phyloP scores from a whole-genome alignment of 37 sponge, comb jelly and placozoan species.

The Cladorhizidae sp. region DNA sequence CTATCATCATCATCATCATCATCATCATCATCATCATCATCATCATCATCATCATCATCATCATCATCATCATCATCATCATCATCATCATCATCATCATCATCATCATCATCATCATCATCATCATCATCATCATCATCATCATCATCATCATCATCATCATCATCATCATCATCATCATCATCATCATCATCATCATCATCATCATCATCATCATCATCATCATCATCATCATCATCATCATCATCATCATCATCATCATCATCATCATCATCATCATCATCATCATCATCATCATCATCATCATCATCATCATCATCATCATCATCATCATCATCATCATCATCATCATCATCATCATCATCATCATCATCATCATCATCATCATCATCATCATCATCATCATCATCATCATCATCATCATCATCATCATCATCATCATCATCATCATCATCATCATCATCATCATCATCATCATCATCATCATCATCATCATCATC shows the following conservation, averaged over 20 bases:
- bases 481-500: neutral
- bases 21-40: conserved; percentile 4
- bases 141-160: conserved; percentile 2
- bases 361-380: conserved; percentile 2
- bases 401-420: neutral
- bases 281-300: conserved; percentile 2
- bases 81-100: neutral
- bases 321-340: conserved; percentile 4
- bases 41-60: conserved; percentile 4
- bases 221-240: conserved; percentile 2
- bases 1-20: too few species aligned
- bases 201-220: conserved; percentile 2
- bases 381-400: neutral
- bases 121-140: conserved; percentile 2
- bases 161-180: conserved; percentile 2
- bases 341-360: conserved; percentile 2
- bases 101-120: conserved; percentile 4
- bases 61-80: conserved; percentile 4
- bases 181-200: neutral
- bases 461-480: conserved; percentile 2
- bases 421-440: conserved; percentile 4
- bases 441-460: neutral
- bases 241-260: conserved; percentile 2
- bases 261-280: neutral
- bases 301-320: neutral